phyloP scores from a whole-genome alignment of 2,888 invertebrate species.

The Torymus aiolomorphi region DNA sequence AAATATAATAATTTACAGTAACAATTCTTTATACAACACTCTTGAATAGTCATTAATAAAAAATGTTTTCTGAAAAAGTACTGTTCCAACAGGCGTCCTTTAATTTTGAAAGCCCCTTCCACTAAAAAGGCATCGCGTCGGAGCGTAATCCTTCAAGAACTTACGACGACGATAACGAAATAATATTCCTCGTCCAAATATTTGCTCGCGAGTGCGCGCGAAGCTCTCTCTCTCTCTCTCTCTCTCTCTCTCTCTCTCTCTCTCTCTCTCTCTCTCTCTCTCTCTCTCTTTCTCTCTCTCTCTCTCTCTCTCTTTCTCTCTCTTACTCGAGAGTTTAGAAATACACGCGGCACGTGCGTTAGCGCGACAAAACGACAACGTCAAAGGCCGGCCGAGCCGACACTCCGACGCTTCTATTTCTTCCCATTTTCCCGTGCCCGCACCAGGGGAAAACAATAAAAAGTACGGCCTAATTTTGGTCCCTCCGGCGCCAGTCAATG shows the following conservation, averaged over 20 bases:
- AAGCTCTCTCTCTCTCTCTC: no score
- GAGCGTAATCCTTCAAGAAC: no score
- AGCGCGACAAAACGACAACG: conserved; percentile 38
- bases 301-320: no score
- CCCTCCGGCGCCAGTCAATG: conserved; percentile 28
- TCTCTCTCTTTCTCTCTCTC: no score
- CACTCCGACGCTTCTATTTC: conserved; percentile 43
- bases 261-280: no score
- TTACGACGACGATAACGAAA: conserved; percentile 20
- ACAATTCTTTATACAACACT: no score
- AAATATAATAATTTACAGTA: no score
- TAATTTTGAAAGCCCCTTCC: neutral
- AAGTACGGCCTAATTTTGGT: conserved; percentile 52
- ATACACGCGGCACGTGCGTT: conserved; percentile 29
- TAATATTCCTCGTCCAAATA: conserved; percentile 37
- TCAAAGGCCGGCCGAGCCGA: conserved; percentile 30
- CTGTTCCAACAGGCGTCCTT: neutral
- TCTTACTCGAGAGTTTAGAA: conserved; percentile 34
- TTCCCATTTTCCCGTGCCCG: conserved; percentile 8
- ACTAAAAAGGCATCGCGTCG: no score
- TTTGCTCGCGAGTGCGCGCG: conserved; percentile 24
- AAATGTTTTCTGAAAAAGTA: no score
- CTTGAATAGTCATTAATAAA: no score
- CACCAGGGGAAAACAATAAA: conserved; percentile 48
- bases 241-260: no score